phyloP scores from a whole-genome alignment of 2,113 vertebrate species.

The Murina feae region DNA sequence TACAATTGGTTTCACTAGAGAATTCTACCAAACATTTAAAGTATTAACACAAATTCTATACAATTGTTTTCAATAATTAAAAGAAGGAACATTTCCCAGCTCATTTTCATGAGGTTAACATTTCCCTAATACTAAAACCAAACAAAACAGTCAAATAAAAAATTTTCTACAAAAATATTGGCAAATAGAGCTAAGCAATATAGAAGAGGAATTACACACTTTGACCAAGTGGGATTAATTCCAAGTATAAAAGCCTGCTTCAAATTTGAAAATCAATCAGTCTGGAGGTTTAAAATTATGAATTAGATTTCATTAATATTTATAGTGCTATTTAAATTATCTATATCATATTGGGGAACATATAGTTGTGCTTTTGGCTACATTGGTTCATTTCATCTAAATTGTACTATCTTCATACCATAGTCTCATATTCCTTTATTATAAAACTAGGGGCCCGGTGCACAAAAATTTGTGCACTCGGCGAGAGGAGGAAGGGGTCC shows the following conservation, averaged over 20 bases:
- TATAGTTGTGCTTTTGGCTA: background rate
- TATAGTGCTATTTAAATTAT: background rate
- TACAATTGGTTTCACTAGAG: no score
- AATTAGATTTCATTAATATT: background rate
- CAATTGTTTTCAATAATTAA: background rate
- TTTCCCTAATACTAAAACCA: background rate
- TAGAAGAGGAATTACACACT: no score
- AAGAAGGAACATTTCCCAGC: background rate
- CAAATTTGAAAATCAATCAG: background rate
- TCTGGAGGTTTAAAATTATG: background rate
- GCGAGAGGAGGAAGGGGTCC: no score
- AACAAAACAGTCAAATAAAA: background rate
- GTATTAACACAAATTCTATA: background rate
- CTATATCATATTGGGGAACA: background rate
- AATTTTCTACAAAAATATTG: background rate
- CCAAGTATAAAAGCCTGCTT: background rate
- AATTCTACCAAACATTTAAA: no score
- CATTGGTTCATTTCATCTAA: background rate
- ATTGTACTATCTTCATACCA: background rate
- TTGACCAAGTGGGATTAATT: background rate
- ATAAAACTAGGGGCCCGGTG: no score
- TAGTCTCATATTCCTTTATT: background rate
- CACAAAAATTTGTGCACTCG: no score
- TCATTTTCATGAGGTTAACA: background rate
- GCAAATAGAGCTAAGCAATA: background rate